These are phyloP conservation scores for Micronycteris hirsuta DNA, from an alignment of 2,113 vertebrate species.

Conservation along the genomic window DNA sequence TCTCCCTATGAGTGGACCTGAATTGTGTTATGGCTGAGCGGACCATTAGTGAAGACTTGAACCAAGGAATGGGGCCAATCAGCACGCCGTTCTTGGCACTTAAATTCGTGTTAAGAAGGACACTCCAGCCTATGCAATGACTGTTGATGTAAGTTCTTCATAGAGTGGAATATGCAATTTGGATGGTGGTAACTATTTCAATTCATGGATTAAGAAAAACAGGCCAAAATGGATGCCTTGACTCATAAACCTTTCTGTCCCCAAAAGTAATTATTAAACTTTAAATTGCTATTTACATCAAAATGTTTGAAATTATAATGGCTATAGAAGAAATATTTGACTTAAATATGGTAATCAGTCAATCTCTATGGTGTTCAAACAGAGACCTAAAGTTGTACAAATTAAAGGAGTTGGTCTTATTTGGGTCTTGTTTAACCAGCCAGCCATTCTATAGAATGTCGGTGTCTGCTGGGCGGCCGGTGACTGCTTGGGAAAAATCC, in stretches of 20 bases:
- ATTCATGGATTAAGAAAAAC: background rate
- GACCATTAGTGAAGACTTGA: background rate
- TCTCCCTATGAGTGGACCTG: background rate
- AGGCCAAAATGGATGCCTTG: background rate
- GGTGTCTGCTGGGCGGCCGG: background rate
- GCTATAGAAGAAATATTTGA: conserved; percentile 4
- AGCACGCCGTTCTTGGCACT: background rate
- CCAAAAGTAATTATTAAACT: conserved; percentile 19
- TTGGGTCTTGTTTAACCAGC: background rate
- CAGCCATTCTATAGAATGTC: background rate
- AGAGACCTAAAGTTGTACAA: conserved; percentile 64
- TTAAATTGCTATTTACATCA: conserved; percentile 51
- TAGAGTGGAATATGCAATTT: background rate
- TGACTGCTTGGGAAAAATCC: background rate
- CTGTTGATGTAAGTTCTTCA: background rate
- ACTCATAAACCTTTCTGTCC: conserved; percentile 43
- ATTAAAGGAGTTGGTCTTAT: conserved; percentile 66
- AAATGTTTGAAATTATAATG: conserved; percentile 64
- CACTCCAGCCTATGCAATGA: background rate
- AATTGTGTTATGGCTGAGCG: background rate
- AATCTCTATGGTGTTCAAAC: conserved; percentile 39
- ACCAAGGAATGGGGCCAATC: background rate
- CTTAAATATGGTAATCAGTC: conserved; percentile 50
- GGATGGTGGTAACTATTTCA: background rate
- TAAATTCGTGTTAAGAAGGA: background rate